phyloP scores from a whole-genome alignment of 2,888 invertebrate species.

The Megastigmus dorsalis region DNA sequence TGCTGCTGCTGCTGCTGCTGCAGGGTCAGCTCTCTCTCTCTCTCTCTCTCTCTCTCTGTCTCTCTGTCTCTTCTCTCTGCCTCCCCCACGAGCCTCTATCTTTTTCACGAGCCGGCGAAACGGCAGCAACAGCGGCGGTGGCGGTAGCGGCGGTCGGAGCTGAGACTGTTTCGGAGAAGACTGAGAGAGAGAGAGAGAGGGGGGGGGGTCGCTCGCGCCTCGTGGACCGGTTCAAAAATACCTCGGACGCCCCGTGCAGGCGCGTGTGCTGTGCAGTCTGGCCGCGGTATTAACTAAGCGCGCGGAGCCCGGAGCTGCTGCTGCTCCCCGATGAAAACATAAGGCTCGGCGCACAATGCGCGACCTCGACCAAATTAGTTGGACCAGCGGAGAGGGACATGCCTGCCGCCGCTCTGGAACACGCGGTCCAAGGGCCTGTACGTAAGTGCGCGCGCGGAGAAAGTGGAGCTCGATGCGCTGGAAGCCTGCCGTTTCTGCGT shows the following conservation, averaged over 20 bases:
- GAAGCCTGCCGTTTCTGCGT: no score
- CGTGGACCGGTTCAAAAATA: conserved; percentile 75
- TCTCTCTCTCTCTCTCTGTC: conserved; percentile 30
- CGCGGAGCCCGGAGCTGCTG: neutral
- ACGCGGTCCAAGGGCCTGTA: no score
- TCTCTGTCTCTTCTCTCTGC: conserved; percentile 18
- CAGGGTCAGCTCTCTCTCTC: no score
- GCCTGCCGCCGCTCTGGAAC: no score
- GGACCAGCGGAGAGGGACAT: no score
- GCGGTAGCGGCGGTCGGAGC: conserved; percentile 6
- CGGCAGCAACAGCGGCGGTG: conserved; percentile 12
- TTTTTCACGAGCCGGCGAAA: conserved; percentile 46
- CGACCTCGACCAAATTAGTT: neutral
- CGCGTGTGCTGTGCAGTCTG: conserved; percentile 54
- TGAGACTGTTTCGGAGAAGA: conserved; percentile 57
- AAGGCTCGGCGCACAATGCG: conserved; percentile 17
- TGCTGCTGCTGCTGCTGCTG: no score
- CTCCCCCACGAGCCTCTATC: conserved; percentile 52
- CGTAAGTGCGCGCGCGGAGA: no score
- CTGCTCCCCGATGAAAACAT: conserved; percentile 35
- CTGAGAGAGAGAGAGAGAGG: conserved; percentile 44
- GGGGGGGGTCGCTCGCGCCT: conserved; percentile 62
- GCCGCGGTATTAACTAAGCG: conserved; percentile 22
- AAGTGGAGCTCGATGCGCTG: no score
- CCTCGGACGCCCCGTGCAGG: conserved; percentile 71